A percentile compares a stretch with the other conserved stretches of the same genome.
These are phyloP conservation scores for Halcyon leucocephala DNA, from an alignment of 2,797 vertebrate genomes.

Conservation along the genomic window DNA sequence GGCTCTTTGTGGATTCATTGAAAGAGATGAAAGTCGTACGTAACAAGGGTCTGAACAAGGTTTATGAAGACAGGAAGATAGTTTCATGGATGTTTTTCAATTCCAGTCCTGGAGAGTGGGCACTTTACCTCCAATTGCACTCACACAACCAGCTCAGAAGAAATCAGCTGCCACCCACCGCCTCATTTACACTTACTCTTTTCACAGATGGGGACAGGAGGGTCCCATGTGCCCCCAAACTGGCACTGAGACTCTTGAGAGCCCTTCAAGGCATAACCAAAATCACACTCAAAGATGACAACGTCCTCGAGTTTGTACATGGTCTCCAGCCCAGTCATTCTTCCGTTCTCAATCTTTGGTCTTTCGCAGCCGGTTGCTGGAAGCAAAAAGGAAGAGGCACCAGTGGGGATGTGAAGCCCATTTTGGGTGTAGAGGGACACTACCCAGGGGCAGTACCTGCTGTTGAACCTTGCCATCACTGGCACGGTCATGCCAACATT, in stretches of 20 bases:
- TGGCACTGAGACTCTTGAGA: slow-evolving; percentile 74
- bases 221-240: slow-evolving; percentile 65
- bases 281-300: slow-evolving; percentile 37
- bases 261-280: slow-evolving; percentile 70
- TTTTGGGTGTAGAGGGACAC: not conserved
- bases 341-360: slow-evolving; percentile 44
- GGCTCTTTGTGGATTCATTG: not conserved
- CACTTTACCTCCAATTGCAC: not conserved
- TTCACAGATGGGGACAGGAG: slow-evolving; percentile 73
- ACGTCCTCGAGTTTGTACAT: not conserved
- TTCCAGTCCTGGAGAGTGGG: not conserved
- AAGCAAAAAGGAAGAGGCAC: not conserved
- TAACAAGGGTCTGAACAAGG: not conserved
- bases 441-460: not conserved
- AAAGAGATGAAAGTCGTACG: not conserved
- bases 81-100: not conserved
- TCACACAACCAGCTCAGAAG: not conserved
- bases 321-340: not conserved
- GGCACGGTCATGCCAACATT: accelerated
- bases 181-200: slow-evolving; percentile 58
- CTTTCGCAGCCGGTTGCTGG: slow-evolving; percentile 68
- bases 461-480: not conserved
- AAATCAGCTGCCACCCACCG: not conserved
- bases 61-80: not conserved
- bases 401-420: not conserved